Percentiles rank a stretch among this genome's conserved stretches.
Evolutionary conservation across 2,888 invertebrate species (phyloP).

Genomic region (Tachina grossa): DNA sequence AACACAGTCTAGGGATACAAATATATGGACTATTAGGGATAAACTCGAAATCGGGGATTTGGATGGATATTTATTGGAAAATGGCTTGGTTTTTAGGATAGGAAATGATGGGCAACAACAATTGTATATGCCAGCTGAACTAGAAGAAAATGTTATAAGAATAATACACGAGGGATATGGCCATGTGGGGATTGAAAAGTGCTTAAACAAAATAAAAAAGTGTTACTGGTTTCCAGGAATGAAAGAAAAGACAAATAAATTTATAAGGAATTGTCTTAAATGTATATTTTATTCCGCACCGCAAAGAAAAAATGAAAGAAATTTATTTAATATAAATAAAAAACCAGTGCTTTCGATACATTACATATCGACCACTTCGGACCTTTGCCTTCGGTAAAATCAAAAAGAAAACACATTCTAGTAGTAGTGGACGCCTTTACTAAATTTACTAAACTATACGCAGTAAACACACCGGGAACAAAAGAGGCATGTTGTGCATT

Average conservation of each 20-base stretch:
- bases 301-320: conserved; percentile 13
- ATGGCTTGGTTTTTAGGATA: no score
- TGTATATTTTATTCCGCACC: neutral
- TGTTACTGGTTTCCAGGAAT: no score
- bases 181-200: no score
- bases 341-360: conserved; percentile 22
- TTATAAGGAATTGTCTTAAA: no score
- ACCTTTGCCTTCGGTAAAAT: conserved; percentile 33
- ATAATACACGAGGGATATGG: no score
- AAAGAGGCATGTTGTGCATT: conserved; percentile 18
- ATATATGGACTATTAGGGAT: neutral
- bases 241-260: no score
- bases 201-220: no score
- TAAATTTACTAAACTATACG: conserved; percentile 48
- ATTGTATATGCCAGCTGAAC: no score
- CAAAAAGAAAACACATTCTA: conserved; percentile 28
- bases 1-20: no score
- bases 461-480: conserved; percentile 47
- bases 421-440: conserved; percentile 39
- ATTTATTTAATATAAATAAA: conserved; percentile 18
- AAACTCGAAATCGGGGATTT: conserved; percentile 5
- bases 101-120: no score
- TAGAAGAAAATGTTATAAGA: no score
- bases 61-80: neutral
- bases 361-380: conserved; percentile 38